These are phyloP conservation scores for Acipenser oxyrinchus DNA, from an alignment of 2,797 vertebrate genomes.

Conservation along the genomic window DNA sequence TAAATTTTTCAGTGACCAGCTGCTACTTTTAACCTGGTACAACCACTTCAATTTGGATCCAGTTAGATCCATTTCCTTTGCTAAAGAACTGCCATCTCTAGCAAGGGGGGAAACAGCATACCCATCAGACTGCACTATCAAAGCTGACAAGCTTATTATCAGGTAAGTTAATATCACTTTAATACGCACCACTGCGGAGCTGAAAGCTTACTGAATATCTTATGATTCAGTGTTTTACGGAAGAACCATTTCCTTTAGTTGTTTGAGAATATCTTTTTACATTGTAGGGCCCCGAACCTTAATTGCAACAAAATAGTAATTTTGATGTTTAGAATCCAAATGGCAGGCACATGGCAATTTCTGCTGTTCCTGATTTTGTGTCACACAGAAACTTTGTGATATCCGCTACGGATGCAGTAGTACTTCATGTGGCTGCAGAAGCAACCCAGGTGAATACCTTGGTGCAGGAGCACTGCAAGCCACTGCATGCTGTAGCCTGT, in stretches of 20 bases:
- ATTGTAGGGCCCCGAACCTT: not conserved
- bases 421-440: conserved; percentile 62
- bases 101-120: conserved; percentile 15
- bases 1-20: conserved; percentile 67
- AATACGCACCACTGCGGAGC: too few species aligned
- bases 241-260: not conserved
- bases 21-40: conserved; percentile 59
- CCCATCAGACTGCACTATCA: conserved; percentile 35
- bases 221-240: not conserved
- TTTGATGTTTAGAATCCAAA: too few species aligned
- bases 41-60: conserved; percentile 56
- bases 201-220: too few species aligned
- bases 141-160: conserved; percentile 41
- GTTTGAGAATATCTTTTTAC: not conserved
- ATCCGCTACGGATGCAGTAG: conserved; percentile 58
- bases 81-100: conserved; percentile 37
- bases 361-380: conserved; percentile 13
- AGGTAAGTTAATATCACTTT: conserved; percentile 52
- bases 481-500: conserved; percentile 65
- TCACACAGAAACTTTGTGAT: conserved; percentile 77
- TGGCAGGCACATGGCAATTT: too few species aligned
- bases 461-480: conserved; percentile 54
- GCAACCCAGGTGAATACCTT: conserved; percentile 48
- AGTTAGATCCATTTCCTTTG: conserved; percentile 77
- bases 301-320: not conserved